Evolutionary conservation across 2,113 vertebrate genomes (phyloP).

Genomic region (Peromyscus leucopus): DNA sequence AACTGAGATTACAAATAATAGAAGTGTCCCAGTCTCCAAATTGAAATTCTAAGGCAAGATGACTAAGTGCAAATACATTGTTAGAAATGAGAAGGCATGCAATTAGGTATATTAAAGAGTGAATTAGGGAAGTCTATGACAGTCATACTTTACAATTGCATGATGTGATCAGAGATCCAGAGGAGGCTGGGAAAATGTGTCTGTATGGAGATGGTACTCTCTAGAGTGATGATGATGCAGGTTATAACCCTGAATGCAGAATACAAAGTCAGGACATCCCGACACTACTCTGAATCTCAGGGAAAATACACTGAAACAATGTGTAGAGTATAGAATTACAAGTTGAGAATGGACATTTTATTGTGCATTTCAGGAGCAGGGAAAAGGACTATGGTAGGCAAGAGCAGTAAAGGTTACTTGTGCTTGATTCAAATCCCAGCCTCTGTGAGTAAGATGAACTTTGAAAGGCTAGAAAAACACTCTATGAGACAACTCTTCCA

Average conservation of each 20-base stretch:
- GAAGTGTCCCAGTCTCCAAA: not conserved
- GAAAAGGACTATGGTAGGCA: not conserved
- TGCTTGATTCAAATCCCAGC: not conserved
- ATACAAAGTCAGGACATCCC: not conserved
- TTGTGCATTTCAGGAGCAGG: not conserved
- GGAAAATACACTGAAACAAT: not conserved
- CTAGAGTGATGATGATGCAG: not conserved
- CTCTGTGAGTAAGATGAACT: fast-evolving
- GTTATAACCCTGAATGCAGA: not conserved
- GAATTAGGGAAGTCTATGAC: not conserved
- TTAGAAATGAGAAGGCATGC: not conserved
- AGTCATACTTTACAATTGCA: not conserved
- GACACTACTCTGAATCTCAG: too few relatives aligned
- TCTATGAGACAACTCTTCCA: not conserved
- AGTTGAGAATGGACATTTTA: not conserved
- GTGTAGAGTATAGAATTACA: not conserved
- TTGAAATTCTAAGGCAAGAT: not conserved
- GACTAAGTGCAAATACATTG: not conserved
- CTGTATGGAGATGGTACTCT: too few relatives aligned
- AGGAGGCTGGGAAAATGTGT: not conserved
- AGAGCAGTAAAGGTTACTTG: too few relatives aligned
- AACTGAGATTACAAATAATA: not conserved
- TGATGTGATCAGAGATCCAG: not conserved
- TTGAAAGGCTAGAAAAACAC: not conserved
- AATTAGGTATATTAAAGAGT: not conserved